These are phyloP conservation scores for Deilephila elpenor DNA, from an alignment of 2,888 invertebrate genomes.

Conservation along the genomic window DNA sequence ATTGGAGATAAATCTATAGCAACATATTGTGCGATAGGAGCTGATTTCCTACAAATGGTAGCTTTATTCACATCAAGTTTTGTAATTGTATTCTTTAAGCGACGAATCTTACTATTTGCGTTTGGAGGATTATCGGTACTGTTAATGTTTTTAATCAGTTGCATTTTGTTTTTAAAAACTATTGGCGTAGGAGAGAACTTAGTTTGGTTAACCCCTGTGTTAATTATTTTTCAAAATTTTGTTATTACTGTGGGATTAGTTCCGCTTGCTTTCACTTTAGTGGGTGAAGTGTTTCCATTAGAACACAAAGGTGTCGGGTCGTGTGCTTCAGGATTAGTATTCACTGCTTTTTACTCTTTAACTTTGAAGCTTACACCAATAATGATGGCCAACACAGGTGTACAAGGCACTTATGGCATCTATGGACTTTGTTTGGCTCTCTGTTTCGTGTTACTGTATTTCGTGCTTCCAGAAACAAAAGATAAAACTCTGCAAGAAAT, in stretches of 20 bases:
- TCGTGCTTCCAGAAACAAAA: conserved; percentile 58
- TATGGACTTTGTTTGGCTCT: conserved; percentile 46
- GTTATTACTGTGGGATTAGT: conserved; percentile 48
- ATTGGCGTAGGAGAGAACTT: conserved; percentile 32
- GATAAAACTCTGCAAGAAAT: conserved; percentile 57
- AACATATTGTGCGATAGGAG: conserved; percentile 51
- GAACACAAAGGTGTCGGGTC: conserved; percentile 53
- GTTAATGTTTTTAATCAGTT: conserved; percentile 49
- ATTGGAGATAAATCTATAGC: conserved; percentile 48
- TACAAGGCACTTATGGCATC: conserved; percentile 50
- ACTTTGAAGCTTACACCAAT: conserved; percentile 53
- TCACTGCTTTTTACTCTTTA: conserved; percentile 48
- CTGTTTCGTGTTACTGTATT: conserved; percentile 48
- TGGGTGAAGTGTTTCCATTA: conserved; percentile 58
- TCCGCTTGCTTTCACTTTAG: conserved; percentile 50
- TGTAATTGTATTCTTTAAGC: conserved; percentile 46
- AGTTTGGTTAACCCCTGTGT: conserved; percentile 48
- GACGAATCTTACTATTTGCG: conserved; percentile 51
- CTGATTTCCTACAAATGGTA: conserved; percentile 48
- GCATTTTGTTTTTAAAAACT: conserved; percentile 45
- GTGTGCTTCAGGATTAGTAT: conserved; percentile 49
- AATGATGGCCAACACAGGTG: conserved; percentile 49
- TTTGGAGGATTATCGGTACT: conserved; percentile 45
- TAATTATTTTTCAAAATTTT: conserved; percentile 51
- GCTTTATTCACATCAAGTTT: conserved; percentile 48